Conservation (phyloP, 2,113 vertebrate species). For the Microcebus jonahi region DNA sequence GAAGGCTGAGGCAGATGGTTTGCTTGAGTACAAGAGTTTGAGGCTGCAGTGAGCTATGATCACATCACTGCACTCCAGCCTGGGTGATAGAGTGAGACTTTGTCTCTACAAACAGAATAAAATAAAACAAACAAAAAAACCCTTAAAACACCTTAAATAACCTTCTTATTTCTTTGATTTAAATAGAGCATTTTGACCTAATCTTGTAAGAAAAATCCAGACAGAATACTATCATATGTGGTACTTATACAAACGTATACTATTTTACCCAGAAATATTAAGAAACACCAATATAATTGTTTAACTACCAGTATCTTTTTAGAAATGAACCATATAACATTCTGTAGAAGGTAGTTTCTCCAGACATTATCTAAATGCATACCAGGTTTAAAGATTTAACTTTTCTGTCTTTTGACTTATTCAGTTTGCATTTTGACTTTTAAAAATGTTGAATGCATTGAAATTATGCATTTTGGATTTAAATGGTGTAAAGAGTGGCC, state of each 20-base stretch:
- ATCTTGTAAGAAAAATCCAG: not conserved
- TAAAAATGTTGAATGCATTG: constrained; percentile 63
- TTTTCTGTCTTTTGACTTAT: constrained; percentile 17
- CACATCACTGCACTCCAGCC: no score
- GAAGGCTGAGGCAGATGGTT: no score
- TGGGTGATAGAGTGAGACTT: no score
- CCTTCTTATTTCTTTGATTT: not conserved
- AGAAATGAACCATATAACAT: not conserved
- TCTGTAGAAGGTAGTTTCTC: not conserved
- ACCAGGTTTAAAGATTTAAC: not conserved
- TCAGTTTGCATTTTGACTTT: not conserved
- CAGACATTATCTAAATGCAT: constrained; percentile 26
- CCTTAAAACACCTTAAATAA: not conserved
- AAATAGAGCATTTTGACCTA: not conserved
- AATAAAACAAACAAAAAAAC: no score
- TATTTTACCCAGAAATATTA: not conserved
- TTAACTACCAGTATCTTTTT: not conserved
- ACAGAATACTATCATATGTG: not conserved
- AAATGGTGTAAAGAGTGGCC: constrained; percentile 49
- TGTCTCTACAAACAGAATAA: no score
- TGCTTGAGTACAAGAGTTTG: no score
- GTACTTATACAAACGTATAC: not conserved
- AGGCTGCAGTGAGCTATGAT: no score
- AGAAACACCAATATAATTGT: not conserved
- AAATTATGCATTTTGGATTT: constrained; percentile 62